Evolutionary conservation across 2,797 vertebrate genomes (phyloP), one percentile per base, ranked within the genome.

Genomic region (Enteromius argenteus): DNA sequence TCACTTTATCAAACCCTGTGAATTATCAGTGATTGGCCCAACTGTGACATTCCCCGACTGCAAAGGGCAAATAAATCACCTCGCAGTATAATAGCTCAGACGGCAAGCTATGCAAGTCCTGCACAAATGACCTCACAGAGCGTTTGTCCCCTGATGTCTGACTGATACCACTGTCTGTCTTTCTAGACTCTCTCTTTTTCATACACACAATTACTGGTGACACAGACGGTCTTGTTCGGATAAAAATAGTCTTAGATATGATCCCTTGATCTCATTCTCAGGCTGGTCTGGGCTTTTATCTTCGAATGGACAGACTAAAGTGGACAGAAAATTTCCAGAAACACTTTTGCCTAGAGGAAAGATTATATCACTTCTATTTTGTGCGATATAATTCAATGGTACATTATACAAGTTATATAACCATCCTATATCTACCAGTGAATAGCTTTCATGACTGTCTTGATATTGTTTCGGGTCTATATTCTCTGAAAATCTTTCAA

Each of bases 1-100:
- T 88, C 77, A 86, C 49, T 87, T 85, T 71, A 88, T 90, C 88
- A 89, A 85, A 74, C 68, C 82, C 60, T 42, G 72, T 82, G 84
- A 93, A 93, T 92, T 90, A 89, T 80, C 84, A 87, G 80, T 90
- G 91, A 93, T 89, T 92, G 88, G 82, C 86, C 79, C 49, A 56
- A 77, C 83, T 78, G 85, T 84, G 74, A 88, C 85, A 79, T 89
- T 88, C 84, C 44, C 84, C 64, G 83, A 88, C 32, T 15, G 88
- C 88, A 85, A 86, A 87, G 51, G 5, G 64, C 81, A 89, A 90
- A 92, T 92, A 89, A 90, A 91, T 89, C 85, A 90, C 80, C 88
- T 86, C 68, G 87, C 37, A 69, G 90, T 84, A 80, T 91, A 90
- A 91, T 86, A 86, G 86, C 84, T 90, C 85, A 87, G 90, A 88